These are phyloP conservation scores for Drosophila ercepeae DNA, from an alignment of 1,140 invertebrate species.

Conservation along the genomic window DNA sequence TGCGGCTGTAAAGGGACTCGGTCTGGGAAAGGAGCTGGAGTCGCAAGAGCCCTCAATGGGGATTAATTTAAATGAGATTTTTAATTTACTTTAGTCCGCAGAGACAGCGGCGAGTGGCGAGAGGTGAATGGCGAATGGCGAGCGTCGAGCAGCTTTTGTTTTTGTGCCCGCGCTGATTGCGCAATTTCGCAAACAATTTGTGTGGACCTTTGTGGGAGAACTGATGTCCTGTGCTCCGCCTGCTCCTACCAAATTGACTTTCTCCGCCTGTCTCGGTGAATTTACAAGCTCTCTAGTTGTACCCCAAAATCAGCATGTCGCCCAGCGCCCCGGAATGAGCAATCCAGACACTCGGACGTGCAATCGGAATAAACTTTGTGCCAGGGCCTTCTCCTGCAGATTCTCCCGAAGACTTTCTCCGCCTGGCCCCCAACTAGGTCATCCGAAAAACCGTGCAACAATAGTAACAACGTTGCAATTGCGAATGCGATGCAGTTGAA, in stretches of 20 bases:
- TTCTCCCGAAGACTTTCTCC: constrained; percentile 33
- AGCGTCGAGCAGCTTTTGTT: background rate
- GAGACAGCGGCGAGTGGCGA: background rate
- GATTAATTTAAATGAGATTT: constrained; percentile 77
- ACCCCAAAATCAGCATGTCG: constrained; percentile 20
- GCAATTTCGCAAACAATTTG: constrained; percentile 31
- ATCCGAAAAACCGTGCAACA: constrained; percentile 43
- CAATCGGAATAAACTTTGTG: constrained; percentile 63
- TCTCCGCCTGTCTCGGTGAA: constrained; percentile 4
- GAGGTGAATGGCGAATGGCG: background rate
- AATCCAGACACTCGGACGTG: constrained; percentile 30
- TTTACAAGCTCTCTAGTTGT: no score
- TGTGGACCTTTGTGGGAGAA: background rate
- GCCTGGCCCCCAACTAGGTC: constrained; percentile 43
- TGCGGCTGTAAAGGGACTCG: background rate
- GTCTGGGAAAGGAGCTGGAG: background rate
- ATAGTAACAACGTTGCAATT: constrained; percentile 62
- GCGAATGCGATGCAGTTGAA: constrained; percentile 9
- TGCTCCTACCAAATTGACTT: constrained; percentile 19
- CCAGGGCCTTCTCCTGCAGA: constrained; percentile 48
- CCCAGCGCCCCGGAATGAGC: constrained; percentile 20
- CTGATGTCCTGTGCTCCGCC: background rate
- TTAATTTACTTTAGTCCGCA: constrained; percentile 55
- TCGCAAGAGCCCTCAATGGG: constrained; percentile 42
- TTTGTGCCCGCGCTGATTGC: constrained; percentile 38